These are phyloP conservation scores for Myrmecobius fasciatus DNA, from an alignment of 2,113 vertebrate genomes.

Conservation along the genomic window DNA sequence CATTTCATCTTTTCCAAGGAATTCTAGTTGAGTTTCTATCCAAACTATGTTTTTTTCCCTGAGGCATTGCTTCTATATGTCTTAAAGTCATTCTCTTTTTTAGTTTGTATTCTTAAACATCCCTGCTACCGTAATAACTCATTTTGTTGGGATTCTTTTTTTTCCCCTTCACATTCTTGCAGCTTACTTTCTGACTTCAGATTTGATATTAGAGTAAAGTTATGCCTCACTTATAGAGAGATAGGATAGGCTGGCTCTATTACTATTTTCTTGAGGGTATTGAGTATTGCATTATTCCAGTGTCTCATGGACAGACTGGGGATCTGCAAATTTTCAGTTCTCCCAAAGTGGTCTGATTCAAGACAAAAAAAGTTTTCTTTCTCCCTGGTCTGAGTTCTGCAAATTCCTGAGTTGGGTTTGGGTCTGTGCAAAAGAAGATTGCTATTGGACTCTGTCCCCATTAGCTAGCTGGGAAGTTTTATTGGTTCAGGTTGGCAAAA, in stretches of 20 bases:
- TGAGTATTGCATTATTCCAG: neutral
- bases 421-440: neutral
- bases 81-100: neutral
- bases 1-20: neutral
- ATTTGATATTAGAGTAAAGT: neutral
- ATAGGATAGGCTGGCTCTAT: neutral
- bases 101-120: neutral
- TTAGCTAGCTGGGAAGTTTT: neutral
- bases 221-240: neutral
- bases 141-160: neutral
- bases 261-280: neutral
- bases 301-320: neutral
- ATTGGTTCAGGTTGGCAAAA: neutral
- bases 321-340: neutral
- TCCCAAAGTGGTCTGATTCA: neutral
- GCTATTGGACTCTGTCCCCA: neutral
- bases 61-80: neutral
- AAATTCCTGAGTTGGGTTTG: neutral
- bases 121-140: neutral
- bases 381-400: neutral
- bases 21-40: neutral
- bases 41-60: neutral
- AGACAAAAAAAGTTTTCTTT: neutral
- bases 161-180: neutral
- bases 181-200: neutral